Percentiles rank a stretch among this genome's conserved stretches.
These are phyloP conservation scores for Sphenodon punctatus DNA, from an alignment of 2,797 vertebrate genomes.

Conservation along the genomic window DNA sequence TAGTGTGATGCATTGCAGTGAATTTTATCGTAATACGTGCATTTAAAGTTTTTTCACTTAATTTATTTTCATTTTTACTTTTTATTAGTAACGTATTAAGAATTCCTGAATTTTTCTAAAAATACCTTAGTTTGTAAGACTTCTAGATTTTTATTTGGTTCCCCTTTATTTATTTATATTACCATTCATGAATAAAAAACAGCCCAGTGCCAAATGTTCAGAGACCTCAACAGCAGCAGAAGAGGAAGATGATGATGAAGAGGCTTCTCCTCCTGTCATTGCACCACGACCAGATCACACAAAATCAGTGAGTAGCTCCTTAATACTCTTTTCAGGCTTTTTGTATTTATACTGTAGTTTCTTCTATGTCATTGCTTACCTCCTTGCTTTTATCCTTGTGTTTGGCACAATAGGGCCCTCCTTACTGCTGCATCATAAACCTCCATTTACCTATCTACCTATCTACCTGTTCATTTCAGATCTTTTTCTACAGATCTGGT, in stretches of 20 bases:
- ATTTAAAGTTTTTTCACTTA: not conserved
- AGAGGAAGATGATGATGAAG: constrained; percentile 93
- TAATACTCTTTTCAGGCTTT: not conserved
- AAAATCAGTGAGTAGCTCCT: constrained; percentile 87
- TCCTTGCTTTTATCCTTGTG: not conserved
- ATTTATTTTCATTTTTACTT: too few relatives aligned
- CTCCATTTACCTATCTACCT: too few relatives aligned
- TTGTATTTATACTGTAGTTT: too few relatives aligned
- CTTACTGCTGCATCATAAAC: too few relatives aligned
- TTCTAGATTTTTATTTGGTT: not conserved
- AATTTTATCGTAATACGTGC: not conserved
- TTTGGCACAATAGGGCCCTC: too few relatives aligned
- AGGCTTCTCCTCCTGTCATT: constrained; percentile 89
- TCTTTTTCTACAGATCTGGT: not conserved
- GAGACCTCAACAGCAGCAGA: constrained; percentile 84
- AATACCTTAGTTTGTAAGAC: not conserved
- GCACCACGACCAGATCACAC: constrained; percentile 95
- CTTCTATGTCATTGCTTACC: not conserved
- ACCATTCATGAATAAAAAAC: constrained; percentile 6
- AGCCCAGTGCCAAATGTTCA: constrained; percentile 89
- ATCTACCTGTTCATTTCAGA: not conserved
- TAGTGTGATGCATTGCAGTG: not conserved
- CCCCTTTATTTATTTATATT: not conserved
- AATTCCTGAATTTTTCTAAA: not conserved
- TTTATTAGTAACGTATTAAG: not conserved